Evolutionary conservation across 2,797 vertebrate genomes (phyloP).

Genomic region (Dipus sagitta): DNA sequence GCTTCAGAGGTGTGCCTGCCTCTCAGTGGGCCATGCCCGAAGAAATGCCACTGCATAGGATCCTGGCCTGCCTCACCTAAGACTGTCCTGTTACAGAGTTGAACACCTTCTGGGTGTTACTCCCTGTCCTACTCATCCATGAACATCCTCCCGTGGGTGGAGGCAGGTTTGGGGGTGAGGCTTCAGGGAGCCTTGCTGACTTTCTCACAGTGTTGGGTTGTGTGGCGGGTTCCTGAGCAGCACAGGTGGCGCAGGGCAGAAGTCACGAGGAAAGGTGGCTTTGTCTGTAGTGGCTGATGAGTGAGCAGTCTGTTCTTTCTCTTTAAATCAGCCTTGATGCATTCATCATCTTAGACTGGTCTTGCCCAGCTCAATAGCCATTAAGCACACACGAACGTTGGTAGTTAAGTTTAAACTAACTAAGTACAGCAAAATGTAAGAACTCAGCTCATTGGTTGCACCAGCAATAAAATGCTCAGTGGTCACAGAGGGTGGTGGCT

Average conservation of each 20-base stretch:
- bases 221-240: neutral
- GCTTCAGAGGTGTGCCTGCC: neutral
- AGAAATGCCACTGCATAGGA: neutral
- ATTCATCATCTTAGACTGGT: neutral
- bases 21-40: neutral
- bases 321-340: neutral
- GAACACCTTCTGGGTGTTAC: neutral
- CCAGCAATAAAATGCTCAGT: neutral
- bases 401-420: conserved; percentile 15
- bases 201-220: neutral
- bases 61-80: neutral
- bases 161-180: neutral
- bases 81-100: neutral
- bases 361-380: neutral
- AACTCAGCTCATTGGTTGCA: neutral
- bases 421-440: neutral
- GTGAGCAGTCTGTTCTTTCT: neutral
- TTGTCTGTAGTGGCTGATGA: neutral
- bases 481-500: neutral
- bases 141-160: neutral
- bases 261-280: neutral
- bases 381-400: neutral
- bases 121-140: neutral
- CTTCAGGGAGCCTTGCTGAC: neutral
- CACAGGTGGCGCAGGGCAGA: fast-evolving